phyloP scores from a whole-genome alignment of 2,797 vertebrate species.

The Myotis findleyi region DNA sequence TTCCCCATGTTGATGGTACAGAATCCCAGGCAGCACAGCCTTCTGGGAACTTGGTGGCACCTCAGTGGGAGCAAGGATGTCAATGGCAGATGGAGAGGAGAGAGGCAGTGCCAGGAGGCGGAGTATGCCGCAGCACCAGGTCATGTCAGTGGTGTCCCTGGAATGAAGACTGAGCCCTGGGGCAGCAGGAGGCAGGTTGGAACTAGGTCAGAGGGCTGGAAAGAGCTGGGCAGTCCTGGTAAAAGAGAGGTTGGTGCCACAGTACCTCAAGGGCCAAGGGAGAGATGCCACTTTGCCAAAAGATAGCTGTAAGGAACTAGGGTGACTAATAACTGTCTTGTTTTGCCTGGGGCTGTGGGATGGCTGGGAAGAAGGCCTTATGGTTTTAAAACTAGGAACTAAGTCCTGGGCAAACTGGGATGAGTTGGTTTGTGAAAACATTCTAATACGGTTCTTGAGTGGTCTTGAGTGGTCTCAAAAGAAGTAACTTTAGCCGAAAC shows the following conservation, averaged over 20 bases:
- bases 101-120: neutral
- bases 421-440: neutral
- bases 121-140: neutral
- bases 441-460: neutral
- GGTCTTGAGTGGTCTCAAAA: neutral
- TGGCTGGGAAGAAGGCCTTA: neutral
- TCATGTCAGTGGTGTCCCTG: neutral
- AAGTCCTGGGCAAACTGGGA: neutral
- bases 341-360: neutral
- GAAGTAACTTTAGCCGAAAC: neutral
- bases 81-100: neutral
- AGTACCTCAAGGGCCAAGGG: neutral
- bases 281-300: neutral
- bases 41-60: neutral
- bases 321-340: neutral
- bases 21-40: neutral
- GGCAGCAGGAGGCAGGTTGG: neutral
- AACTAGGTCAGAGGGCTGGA: neutral
- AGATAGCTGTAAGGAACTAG: neutral
- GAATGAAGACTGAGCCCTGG: neutral
- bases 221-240: neutral
- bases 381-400: conserved; percentile 9
- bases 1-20: neutral
- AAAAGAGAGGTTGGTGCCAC: neutral
- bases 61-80: neutral